Evolutionary conservation across 2,888 invertebrate genomes (phyloP).

Genomic region (Hartigia nigra): DNA sequence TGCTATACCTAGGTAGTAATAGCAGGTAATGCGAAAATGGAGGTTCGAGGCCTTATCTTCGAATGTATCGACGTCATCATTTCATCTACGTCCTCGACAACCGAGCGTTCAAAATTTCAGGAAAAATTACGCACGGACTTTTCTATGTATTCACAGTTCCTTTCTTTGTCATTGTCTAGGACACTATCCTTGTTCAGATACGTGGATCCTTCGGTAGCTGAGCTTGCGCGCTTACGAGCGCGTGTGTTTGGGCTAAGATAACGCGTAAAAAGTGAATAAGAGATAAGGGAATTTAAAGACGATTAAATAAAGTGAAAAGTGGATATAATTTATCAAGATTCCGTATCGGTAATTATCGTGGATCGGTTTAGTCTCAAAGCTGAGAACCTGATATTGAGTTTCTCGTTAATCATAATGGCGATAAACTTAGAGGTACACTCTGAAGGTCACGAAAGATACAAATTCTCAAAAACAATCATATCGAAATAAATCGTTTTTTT

Average conservation of each 20-base stretch:
- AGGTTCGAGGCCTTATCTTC: not conserved
- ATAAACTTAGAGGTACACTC: not conserved
- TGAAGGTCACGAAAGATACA: not conserved
- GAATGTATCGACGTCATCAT: not conserved
- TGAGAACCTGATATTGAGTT: not conserved
- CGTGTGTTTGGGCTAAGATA: not conserved
- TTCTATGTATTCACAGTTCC: not conserved
- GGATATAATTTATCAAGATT: not conserved
- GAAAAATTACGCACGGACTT: not conserved
- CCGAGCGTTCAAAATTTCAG: not conserved
- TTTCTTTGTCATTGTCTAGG: not conserved
- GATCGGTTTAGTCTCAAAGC: not conserved
- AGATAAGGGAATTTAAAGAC: not conserved
- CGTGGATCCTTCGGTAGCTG: not conserved
- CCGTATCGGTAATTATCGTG: not conserved
- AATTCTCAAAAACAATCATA: not conserved
- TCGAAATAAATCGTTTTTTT: not conserved
- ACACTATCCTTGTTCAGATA: not conserved
- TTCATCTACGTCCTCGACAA: not conserved
- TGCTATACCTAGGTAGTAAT: not conserved
- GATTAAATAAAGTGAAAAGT: not conserved
- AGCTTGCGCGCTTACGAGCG: not conserved
- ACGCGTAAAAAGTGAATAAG: not conserved
- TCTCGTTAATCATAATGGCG: not conserved
- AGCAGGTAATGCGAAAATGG: not conserved